Base-by-base conservation (phyloP, 2,797 vertebrate genomes). In the Pseudochaenichthys georgianus region DNA sequence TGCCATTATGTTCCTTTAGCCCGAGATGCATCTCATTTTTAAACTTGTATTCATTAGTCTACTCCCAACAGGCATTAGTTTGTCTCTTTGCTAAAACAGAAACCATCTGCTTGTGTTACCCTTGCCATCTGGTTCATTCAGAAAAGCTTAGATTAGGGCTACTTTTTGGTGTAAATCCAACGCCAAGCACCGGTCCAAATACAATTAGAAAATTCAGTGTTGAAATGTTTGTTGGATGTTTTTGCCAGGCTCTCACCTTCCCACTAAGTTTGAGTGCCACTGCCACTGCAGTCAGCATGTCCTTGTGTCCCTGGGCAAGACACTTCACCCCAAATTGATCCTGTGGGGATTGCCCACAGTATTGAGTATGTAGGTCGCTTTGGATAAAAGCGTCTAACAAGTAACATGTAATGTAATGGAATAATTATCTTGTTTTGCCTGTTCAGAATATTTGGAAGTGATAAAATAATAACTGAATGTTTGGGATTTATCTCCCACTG, bases 81-180 rank as follows among this genome's bases (percentile, higher is more conserved):
- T 57, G 13, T 48, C 73, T 79, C 23, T 77, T 75, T 65, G 65
- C 48, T 34, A 47, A 61, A 74, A 69, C 46, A 48, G 51, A 73
- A 75, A 82, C 78, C 78, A 83, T 88, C n/a, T 87, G 83, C 19
- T 73, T 68, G 31, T 64, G 57, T 78, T 81, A 19, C 45, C 64
- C 21, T 28, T 45, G 64, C 69, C 81, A 78, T 60, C 76, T 78
- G 69, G 45, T 70, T 77, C 34, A 13, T 70, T 63, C 17, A 63
- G 42, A 70, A 52, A 70, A 48, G 52, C 75, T 61, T 58, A 28
- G 19, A 81, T 61, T 38, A 58, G 34, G 42, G 42, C 3, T 13
- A 38, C 42, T 45, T 38, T 8, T 64, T 64, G 15, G 2, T 50
- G 31, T 58, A 12, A 57, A 19, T 13, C 41, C 19, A 50, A 10